A percentile compares a stretch with the other conserved stretches of the same genome.
These are phyloP conservation scores for Tachina fera DNA, from an alignment of 2,888 invertebrate genomes.

Conservation along the genomic window DNA sequence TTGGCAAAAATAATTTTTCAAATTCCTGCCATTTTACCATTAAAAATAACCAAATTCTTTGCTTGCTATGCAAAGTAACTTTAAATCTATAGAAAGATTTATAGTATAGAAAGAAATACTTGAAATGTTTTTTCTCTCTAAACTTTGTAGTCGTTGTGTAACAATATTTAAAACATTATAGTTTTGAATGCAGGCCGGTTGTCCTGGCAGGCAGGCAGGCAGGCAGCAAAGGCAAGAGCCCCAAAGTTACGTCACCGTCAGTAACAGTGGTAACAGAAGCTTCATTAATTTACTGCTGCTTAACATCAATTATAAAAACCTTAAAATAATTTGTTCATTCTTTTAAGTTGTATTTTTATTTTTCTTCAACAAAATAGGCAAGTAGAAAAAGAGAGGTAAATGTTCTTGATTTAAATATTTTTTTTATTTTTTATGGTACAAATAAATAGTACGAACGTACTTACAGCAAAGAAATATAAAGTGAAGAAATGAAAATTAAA, in stretches of 20 bases:
- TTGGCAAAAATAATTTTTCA: background rate
- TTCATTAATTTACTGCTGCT: conserved; percentile 68
- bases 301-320: conserved; percentile 68
- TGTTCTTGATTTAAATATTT: conserved; percentile 44
- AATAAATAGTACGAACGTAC: conserved; percentile 43
- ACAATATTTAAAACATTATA: conserved; percentile 53
- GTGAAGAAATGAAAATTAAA: conserved; percentile 24
- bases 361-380: conserved; percentile 23
- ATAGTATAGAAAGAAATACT: conserved; percentile 37
- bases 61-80: background rate
- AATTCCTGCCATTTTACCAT: background rate
- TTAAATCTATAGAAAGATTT: conserved; percentile 26
- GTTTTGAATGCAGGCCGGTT: conserved; percentile 26
- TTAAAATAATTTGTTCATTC: conserved; percentile 61
- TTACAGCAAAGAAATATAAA: conserved; percentile 29
- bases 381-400: conserved; percentile 16
- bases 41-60: conserved; percentile 26
- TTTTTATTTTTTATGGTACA: conserved; percentile 45
- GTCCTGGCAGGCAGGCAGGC: background rate
- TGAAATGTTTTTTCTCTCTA: conserved; percentile 28
- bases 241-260: conserved; percentile 53
- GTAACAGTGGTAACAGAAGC: conserved; percentile 53
- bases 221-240: background rate
- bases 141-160: conserved; percentile 21
- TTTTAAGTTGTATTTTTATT: conserved; percentile 46